Conservation (phyloP, 2,888 invertebrate genomes). For the Phengaris arion region DNA sequence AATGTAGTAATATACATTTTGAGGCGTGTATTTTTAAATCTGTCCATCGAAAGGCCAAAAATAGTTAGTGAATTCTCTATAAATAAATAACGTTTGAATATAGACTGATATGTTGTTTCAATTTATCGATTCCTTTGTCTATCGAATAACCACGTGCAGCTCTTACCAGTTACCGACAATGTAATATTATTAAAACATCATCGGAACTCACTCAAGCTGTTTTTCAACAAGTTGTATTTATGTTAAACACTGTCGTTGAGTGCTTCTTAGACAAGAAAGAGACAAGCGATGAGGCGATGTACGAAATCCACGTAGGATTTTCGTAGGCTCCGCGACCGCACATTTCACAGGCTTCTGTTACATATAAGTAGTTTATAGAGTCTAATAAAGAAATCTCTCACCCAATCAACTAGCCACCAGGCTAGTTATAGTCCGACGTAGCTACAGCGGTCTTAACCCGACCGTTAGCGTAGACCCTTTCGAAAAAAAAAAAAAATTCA, state of each 20-base stretch:
- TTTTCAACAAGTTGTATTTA: not conserved
- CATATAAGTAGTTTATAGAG: too few relatives aligned
- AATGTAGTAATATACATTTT: too few relatives aligned
- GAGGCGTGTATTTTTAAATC: too few relatives aligned
- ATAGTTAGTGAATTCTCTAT: not conserved
- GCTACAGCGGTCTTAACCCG: too few relatives aligned
- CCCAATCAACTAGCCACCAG: too few relatives aligned
- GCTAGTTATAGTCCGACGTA: too few relatives aligned
- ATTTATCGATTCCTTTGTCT: constrained; percentile 14
- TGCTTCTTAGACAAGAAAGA: not conserved
- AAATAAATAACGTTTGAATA: not conserved
- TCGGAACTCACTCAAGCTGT: not conserved
- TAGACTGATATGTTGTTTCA: not conserved
- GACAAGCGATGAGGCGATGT: not conserved
- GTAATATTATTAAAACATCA: constrained; percentile 1
- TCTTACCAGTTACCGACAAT: not conserved
- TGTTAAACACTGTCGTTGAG: not conserved
- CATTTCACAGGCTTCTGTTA: too few relatives aligned
- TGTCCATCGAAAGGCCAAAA: not conserved
- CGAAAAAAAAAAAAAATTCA: too few relatives aligned
- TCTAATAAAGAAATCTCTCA: too few relatives aligned
- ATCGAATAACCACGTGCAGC: not conserved
- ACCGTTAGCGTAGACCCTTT: too few relatives aligned
- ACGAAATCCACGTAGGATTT: too few relatives aligned
- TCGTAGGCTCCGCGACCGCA: too few relatives aligned